phyloP scores from a whole-genome alignment of 2,113 vertebrate species.

The Rhinolophus ferrumequinum region DNA sequence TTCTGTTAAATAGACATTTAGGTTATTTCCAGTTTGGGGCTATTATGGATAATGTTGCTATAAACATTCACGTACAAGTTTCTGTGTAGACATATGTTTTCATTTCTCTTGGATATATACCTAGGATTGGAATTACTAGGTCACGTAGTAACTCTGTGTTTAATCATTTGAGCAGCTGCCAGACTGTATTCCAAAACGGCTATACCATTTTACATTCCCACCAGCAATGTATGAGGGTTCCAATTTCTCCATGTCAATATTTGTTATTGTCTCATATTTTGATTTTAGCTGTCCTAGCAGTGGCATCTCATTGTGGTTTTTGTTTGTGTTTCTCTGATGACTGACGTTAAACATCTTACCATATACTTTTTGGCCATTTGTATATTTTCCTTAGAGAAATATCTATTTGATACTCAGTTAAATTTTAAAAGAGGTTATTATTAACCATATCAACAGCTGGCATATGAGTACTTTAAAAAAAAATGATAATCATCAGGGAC shows the following conservation, averaged over 20 bases:
- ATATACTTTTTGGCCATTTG: slow-evolving; percentile 25
- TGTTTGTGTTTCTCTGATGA: slow-evolving; percentile 32
- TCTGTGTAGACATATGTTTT: slow-evolving; percentile 4
- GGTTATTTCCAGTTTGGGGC: not conserved
- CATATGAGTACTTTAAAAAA: not conserved
- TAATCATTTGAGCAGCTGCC: slow-evolving; percentile 44
- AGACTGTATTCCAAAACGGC: not conserved
- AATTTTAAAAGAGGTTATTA: slow-evolving; percentile 26
- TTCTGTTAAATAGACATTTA: not conserved
- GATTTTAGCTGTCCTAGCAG: not conserved
- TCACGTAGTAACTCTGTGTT: slow-evolving; percentile 31
- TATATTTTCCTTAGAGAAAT: slow-evolving; percentile 51
- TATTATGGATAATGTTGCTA: not conserved
- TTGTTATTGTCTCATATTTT: slow-evolving; percentile 6
- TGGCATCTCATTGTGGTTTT: slow-evolving; percentile 19
- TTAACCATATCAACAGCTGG: slow-evolving; percentile 36
- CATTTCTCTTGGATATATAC: slow-evolving; percentile 31
- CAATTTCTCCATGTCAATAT: not conserved
- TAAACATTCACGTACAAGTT: not conserved
- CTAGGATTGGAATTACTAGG: not conserved
- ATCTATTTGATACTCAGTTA: slow-evolving; percentile 11
- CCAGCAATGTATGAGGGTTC: not conserved
- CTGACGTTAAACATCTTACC: slow-evolving; percentile 29
- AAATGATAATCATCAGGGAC: slow-evolving; percentile 14
- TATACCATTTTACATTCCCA: slow-evolving; percentile 13